A percentile compares a stretch with the other conserved stretches of the same genome.
These are phyloP conservation scores for Haemorhous mexicanus DNA, from an alignment of 2,113 vertebrate genomes.

Conservation along the genomic window DNA sequence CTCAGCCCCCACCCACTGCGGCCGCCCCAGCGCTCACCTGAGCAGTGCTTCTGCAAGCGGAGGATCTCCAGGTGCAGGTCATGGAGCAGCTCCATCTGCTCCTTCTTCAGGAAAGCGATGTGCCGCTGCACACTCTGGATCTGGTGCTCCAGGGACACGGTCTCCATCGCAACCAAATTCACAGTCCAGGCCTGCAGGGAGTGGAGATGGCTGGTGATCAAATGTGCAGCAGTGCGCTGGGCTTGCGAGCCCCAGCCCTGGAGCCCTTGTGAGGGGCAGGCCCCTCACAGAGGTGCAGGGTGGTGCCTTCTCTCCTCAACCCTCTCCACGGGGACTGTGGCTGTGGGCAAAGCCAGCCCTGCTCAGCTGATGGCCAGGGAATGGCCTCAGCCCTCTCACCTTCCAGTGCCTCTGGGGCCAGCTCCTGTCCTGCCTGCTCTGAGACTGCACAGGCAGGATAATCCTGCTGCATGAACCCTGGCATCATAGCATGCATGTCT, in stretches of 20 bases:
- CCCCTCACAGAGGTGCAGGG: neutral
- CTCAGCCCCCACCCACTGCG: fast-evolving
- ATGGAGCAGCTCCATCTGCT: constrained; percentile 90
- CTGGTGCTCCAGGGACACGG: constrained; percentile 85
- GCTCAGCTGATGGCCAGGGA: neutral
- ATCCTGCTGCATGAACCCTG: neutral
- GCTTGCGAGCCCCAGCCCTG: fast-evolving
- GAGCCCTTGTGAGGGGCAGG: neutral
- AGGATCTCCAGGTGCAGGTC: constrained; percentile 95
- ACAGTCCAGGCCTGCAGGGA: constrained; percentile 54
- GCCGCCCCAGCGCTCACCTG: constrained; percentile 74
- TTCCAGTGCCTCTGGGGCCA: fast-evolving
- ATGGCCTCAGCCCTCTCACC: neutral
- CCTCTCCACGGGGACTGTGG: fast-evolving
- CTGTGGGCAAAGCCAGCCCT: neutral
- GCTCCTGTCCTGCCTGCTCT: neutral
- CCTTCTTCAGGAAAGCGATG: constrained; percentile 89
- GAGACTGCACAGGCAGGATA: neutral
- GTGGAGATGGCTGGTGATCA: neutral
- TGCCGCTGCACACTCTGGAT: constrained; percentile 91
- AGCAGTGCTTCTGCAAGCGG: constrained; percentile 92
- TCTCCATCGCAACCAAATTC: constrained; percentile 80
- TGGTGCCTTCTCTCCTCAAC: neutral
- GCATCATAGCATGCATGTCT: neutral
- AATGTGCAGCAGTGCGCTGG: fast-evolving